phyloP scores from a whole-genome alignment of 2,113 vertebrate species.

The Cottus gobio region DNA sequence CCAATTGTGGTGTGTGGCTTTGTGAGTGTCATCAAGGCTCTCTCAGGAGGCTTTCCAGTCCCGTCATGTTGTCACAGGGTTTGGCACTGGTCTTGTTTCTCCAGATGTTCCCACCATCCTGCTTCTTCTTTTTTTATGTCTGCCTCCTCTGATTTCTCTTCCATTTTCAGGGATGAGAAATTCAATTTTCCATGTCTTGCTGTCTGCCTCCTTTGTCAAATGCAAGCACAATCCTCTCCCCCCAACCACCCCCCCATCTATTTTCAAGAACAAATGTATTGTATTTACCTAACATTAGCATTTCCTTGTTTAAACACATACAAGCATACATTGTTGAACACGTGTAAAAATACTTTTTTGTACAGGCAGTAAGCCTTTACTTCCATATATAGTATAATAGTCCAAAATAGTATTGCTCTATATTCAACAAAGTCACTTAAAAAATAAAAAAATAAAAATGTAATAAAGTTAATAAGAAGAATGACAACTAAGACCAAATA shows the following conservation, averaged over 20 bases:
- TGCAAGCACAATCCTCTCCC: conserved; percentile 32
- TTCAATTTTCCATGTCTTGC: conserved; percentile 64
- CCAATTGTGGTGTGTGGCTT: not conserved
- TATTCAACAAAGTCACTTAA: conserved; percentile 3
- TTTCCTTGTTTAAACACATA: conserved; percentile 30
- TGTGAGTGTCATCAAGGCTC: conserved; percentile 34
- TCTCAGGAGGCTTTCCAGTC: conserved; percentile 62
- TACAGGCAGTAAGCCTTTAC: not conserved
- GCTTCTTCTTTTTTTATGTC: conserved; percentile 28
- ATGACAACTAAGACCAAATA: conserved; percentile 11
- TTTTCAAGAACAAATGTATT: conserved; percentile 32
- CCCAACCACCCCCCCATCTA: not conserved
- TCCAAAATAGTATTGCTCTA: conserved; percentile 7
- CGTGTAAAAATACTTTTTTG: not conserved
- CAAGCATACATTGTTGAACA: not conserved
- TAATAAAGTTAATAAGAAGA: not conserved
- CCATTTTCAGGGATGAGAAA: conserved; percentile 66
- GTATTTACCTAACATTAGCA: conserved; percentile 8
- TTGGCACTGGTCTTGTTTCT: conserved; percentile 62
- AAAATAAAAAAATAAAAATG: no score
- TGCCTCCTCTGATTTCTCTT: conserved; percentile 54
- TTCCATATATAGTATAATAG: not conserved
- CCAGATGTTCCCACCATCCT: conserved; percentile 75
- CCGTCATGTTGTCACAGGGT: conserved; percentile 63
- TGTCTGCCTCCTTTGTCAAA: conserved; percentile 50